Evolutionary conservation across 2,888 invertebrate species (phyloP), one percentile per base, ranked within the genome.

Genomic region (Campopleginae sp.): DNA sequence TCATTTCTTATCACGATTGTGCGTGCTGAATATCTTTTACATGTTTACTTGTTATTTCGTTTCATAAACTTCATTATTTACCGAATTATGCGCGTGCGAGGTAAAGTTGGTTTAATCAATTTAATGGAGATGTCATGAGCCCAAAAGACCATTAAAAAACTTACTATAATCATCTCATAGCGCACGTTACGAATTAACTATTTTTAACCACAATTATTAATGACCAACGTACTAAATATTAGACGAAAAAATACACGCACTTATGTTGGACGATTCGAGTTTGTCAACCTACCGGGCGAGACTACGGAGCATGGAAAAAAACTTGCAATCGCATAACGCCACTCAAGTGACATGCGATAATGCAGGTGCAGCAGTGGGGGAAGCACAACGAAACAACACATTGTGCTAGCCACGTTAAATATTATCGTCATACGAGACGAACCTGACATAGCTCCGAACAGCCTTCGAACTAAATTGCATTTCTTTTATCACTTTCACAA

Each of bases 341-440:
- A 61, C 61, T 63, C 65, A 42, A 65, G 27, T 42, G 72, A 72
- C 80, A 72, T 54, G 80, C 80, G 80, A 80, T 63, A 80, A 19
- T 65, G 31, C 46, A 63, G 63, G 33, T 48, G 48, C 38, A 19
- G 33, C 54, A 72, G 72, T 71, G 72, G 71, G 72, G 72, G 71
- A 65, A 63, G 72, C 23, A 17, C 42, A 8, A 65, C 38, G 48
- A 72, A 72, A 38, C 51, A 46, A 65, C 54, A 54, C 33, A 58
- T 58, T 72, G 72, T 42, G 72, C n/a, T 54, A 3, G 38, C 7
- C 51, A 72, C 14, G 71, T n/a, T 19, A 19, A 44, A 46, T 46
- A 14, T 70, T 70, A 70, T 70, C 70, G 31, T 70, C 70, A 31
- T 48, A 70, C 5, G n/a, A 31, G 27, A 70, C 48, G 10, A 44